These are phyloP conservation scores for Paradoxurus hermaphroditus DNA, from an alignment of 2,113 vertebrate genomes.

Conservation along the genomic window DNA sequence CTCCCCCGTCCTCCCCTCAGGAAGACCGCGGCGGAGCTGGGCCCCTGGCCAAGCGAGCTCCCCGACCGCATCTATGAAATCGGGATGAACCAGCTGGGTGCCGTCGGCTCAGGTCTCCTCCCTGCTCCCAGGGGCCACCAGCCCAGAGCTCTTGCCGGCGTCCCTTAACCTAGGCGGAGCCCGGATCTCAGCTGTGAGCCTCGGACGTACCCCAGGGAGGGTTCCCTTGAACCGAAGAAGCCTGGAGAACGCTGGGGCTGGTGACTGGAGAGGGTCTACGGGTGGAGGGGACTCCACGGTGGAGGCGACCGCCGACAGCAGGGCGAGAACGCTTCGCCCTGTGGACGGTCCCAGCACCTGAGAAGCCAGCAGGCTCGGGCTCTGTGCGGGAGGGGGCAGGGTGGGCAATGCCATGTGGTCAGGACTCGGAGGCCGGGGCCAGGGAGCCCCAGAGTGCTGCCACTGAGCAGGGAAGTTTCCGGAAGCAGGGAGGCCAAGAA, in stretches of 20 bases:
- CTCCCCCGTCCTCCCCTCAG: rapidly evolving
- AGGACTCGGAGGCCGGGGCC: neutral
- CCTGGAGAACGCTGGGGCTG: neutral
- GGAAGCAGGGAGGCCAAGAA: rapidly evolving
- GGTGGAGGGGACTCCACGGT: rapidly evolving
- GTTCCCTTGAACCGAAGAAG: rapidly evolving
- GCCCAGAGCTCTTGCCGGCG: rapidly evolving
- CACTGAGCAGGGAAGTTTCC: rapidly evolving
- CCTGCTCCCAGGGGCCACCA: neutral
- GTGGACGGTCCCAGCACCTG: rapidly evolving
- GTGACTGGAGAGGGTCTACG: rapidly evolving
- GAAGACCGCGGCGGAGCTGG: rapidly evolving
- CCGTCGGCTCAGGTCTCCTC: rapidly evolving
- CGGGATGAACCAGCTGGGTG: rapidly evolving
- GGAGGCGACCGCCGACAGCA: neutral
- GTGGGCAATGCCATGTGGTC: rapidly evolving
- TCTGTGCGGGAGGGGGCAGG: rapidly evolving
- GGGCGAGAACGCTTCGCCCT: neutral
- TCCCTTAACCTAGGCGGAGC: neutral
- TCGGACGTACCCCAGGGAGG: rapidly evolving
- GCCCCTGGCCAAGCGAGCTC: rapidly evolving
- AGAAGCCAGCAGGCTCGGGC: neutral
- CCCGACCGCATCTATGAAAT: rapidly evolving
- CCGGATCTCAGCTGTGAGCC: neutral
- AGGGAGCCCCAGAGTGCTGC: neutral